Conservation (phyloP, 2,113 vertebrate genomes). For the Furnarius figulus region DNA sequence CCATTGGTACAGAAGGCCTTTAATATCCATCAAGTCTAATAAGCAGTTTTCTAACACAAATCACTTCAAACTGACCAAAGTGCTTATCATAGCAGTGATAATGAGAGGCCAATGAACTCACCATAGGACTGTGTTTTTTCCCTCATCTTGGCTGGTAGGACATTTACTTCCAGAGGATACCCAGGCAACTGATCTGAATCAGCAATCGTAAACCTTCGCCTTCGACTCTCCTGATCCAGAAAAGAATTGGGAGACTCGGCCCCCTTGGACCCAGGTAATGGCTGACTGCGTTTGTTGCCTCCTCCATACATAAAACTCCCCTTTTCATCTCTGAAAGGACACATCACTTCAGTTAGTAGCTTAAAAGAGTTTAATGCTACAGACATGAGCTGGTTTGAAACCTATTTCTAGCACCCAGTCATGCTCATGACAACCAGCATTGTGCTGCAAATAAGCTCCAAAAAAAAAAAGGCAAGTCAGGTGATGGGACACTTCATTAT, state of each 20-base stretch:
- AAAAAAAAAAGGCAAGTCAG: not conserved
- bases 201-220: conserved; percentile 76
- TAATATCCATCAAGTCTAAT: not conserved
- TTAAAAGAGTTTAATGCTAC: not conserved
- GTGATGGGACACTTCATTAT: not conserved
- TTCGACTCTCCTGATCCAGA: conserved; percentile 82
- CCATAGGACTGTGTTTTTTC: conserved; percentile 81
- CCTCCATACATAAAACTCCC: conserved; percentile 66
- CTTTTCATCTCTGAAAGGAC: conserved; percentile 78
- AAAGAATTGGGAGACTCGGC: conserved; percentile 91
- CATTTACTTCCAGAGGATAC: conserved; percentile 71
- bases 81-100: not conserved
- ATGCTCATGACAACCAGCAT: not conserved
- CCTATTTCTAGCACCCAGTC: not conserved
- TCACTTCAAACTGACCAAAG: not conserved
- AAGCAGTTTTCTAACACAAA: not conserved
- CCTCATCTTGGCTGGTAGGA: conserved; percentile 82
- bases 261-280: conserved; percentile 68
- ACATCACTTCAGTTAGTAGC: not conserved
- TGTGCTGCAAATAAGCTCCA: not conserved
- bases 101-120: conserved; percentile 56
- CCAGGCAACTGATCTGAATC: conserved; percentile 79
- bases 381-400: not conserved
- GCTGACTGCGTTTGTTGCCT: conserved; percentile 63
- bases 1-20: not conserved